A percentile compares a stretch with the other conserved stretches of the same genome.
Conservation (phyloP, 2,113 vertebrate genomes). For the Stigmatopora nigra region DNA sequence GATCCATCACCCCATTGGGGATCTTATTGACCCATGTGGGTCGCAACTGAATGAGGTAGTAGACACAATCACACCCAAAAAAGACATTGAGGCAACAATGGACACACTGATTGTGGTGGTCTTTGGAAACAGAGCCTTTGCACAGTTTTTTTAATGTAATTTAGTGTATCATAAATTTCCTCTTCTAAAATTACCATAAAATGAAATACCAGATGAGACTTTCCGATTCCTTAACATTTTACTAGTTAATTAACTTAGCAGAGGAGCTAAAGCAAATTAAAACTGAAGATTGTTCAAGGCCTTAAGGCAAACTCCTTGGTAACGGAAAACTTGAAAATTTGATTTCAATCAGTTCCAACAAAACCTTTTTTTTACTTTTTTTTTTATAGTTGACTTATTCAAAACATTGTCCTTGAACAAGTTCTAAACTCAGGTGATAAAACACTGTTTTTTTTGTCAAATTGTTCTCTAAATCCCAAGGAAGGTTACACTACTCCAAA, state of each 20-base stretch:
- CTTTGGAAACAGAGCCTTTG: not conserved
- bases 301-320: not conserved
- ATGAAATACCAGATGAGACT: slow-evolving; percentile 7
- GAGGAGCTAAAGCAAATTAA: too few relatives aligned
- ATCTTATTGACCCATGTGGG: slow-evolving; percentile 12
- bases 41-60: slow-evolving; percentile 18
- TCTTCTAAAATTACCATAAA: slow-evolving; percentile 3
- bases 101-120: not conserved
- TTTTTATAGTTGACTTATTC: not conserved
- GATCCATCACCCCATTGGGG: slow-evolving; percentile 2
- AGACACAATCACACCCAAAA: slow-evolving; percentile 16
- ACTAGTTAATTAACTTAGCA: not conserved
- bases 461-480: not conserved
- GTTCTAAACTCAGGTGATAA: not conserved
- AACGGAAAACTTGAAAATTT: not conserved
- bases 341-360: not conserved
- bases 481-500: not conserved
- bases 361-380: not conserved
- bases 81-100: too few relatives aligned
- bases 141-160: not conserved
- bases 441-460: not conserved
- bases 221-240: not conserved
- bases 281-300: not conserved
- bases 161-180: slow-evolving; percentile 16
- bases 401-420: slow-evolving; percentile 1